Base-by-base conservation (phyloP, 2,113 vertebrate genomes). In the Vireo altiloquus region DNA sequence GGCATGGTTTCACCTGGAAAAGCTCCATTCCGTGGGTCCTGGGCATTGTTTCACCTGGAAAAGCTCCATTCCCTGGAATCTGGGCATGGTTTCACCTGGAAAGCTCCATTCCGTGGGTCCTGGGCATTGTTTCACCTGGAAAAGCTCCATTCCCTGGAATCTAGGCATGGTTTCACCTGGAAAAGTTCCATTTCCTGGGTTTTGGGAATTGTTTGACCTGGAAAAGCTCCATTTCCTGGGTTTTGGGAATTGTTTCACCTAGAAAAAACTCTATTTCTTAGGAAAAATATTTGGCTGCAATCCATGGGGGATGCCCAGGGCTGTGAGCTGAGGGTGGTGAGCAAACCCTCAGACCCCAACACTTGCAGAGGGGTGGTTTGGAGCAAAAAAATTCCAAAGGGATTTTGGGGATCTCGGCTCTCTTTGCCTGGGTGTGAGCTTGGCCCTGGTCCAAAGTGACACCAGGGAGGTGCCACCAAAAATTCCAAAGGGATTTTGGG, bases 1-100 rank as follows among this genome's bases (percentile, higher is more conserved):
- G 56, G 33, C 7, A 21, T 56, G 9, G 19, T 56, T 56, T 56
- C 20, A n/a, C 13, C 22, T 24, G n/a, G 56, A 59, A 24, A 59
- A 23, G 0, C 8, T 10, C 13, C 0, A 7, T 12, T 77, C 2
- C 13, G 4, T 16, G 37, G 25, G 2, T 4, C 19, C 3, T 23
- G 54, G 40, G 8, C 5, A 24, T 13, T 6, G 33, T 23, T 46
- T 46, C 2, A 9, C 35, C 11, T 2, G 35, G n/a, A 53, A 70
- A 50, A 52, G 1, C 56, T 40, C 37, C 7, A 1, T 49, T 50
- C 30, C 3, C 6, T 1, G 27, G 40, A 2, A 3, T 9, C 25
- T 7, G 24, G 64, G 54, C 30, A n/a, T 7, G 2, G 27, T 13
- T 57, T 22, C 13, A 54, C 25, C 23, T 1, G 44, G 53, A 59